Percentiles rank a stretch among this genome's conserved stretches.
phyloP scores from a whole-genome alignment of 2,797 vertebrate species.

The Paguma larvata region DNA sequence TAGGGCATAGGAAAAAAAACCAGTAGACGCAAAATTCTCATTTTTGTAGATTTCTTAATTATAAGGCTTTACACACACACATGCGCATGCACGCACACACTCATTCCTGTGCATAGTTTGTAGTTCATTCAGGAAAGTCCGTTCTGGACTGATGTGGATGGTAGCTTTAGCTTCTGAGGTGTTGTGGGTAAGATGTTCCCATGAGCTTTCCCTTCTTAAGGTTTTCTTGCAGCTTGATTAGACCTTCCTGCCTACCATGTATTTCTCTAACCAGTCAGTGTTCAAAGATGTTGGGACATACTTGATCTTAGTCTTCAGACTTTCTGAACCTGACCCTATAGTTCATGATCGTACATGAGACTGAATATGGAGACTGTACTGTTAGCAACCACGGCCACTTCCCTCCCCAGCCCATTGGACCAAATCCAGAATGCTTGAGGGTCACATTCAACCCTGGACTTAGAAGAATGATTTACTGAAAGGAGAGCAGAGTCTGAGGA shows the following conservation, averaged over 20 bases:
- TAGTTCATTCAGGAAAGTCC: background rate
- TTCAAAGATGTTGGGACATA: background rate
- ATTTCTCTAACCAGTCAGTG: background rate
- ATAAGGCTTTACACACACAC: background rate
- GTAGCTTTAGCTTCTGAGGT: background rate
- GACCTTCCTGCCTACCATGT: background rate
- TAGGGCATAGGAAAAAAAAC: background rate
- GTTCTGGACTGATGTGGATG: background rate
- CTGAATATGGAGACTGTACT: background rate
- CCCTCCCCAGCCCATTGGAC: background rate
- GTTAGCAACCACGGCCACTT: background rate
- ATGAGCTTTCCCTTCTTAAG: background rate
- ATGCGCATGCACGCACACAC: background rate
- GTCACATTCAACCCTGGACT: background rate
- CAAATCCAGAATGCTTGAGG: background rate
- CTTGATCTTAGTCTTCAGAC: background rate
- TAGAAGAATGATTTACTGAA: background rate
- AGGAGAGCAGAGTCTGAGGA: background rate
- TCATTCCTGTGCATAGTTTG: background rate
- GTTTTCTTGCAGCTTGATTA: background rate
- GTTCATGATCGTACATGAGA: background rate
- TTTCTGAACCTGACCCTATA: background rate
- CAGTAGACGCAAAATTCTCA: background rate
- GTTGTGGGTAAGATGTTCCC: background rate
- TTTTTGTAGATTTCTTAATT: background rate